Percentiles rank a stretch among this genome's conserved stretches.
Conservation (phyloP, 2,888 invertebrate species). For the Balanococcus diminutus region DNA sequence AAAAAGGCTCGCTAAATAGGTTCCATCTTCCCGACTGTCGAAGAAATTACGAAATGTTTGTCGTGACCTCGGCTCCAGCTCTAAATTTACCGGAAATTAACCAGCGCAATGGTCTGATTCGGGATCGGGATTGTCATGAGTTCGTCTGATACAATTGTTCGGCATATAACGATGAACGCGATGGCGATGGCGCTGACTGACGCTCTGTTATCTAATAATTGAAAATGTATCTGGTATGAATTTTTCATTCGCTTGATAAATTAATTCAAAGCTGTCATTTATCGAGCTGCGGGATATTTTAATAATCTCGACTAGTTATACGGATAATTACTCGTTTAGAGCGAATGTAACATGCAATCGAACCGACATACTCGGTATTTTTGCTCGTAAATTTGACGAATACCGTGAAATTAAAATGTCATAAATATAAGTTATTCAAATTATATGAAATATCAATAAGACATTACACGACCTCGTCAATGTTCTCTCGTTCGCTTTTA, state of each 20-base stretch:
- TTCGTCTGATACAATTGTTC: background rate
- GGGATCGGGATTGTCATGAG: background rate
- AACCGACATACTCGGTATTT: background rate
- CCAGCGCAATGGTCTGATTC: background rate
- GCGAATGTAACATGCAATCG: background rate
- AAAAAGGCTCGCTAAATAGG: slow-evolving; percentile 9
- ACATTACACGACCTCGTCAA: background rate
- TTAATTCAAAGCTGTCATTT: slow-evolving; percentile 1
- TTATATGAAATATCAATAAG: background rate
- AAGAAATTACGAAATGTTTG: slow-evolving; percentile 27
- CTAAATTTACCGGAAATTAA: slow-evolving; percentile 17
- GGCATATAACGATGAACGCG: background rate
- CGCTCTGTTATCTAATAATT: slow-evolving; percentile 16
- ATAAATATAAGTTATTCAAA: slow-evolving; percentile 11
- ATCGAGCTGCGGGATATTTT: background rate
- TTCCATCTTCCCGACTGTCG: background rate
- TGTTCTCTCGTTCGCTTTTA: background rate
- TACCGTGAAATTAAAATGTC: slow-evolving; percentile 5
- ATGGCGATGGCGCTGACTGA: background rate
- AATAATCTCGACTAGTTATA: background rate
- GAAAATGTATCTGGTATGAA: slow-evolving; percentile 1
- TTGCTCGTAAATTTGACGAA: slow-evolving; percentile 5
- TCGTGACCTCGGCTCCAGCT: background rate
- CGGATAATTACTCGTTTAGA: background rate
- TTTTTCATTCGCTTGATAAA: slow-evolving; percentile 18